These are phyloP conservation scores for Clarias batrachus DNA, from an alignment of 2,113 vertebrate species.

Conservation along the genomic window DNA sequence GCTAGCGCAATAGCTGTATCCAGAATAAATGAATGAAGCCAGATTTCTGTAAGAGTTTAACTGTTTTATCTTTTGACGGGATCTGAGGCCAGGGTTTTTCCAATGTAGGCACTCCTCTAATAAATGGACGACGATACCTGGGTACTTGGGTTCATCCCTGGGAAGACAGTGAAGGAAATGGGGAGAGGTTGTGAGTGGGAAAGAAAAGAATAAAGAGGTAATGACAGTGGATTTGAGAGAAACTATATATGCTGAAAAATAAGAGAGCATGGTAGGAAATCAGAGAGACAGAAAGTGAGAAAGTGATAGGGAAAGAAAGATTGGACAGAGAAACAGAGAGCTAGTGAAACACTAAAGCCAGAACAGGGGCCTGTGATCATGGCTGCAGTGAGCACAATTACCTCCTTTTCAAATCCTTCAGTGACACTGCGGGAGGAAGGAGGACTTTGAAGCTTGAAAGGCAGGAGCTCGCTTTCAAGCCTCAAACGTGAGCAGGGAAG, in stretches of 20 bases:
- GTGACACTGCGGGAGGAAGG: slow-evolving; percentile 99
- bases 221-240: neutral
- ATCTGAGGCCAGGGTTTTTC: slow-evolving; percentile 86
- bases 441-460: slow-evolving; percentile 99
- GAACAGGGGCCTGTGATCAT: slow-evolving; percentile 99
- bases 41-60: too few species aligned
- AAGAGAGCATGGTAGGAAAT: slow-evolving; percentile 46
- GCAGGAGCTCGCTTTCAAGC: slow-evolving; percentile 99
- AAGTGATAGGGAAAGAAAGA: slow-evolving; percentile 57
- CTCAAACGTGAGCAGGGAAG: slow-evolving; percentile 99
- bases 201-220: slow-evolving; percentile 61
- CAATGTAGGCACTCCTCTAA: slow-evolving; percentile 87
- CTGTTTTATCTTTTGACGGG: slow-evolving; percentile 83
- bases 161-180: slow-evolving; percentile 50
- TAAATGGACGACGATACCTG: slow-evolving; percentile 80
- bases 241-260: neutral
- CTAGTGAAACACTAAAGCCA: slow-evolving; percentile 99
- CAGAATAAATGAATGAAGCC: too few species aligned
- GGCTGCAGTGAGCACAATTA: slow-evolving; percentile 99
- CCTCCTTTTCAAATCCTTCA: slow-evolving; percentile 99
- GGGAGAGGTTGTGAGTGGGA: slow-evolving; percentile 38
- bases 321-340: slow-evolving; percentile 92
- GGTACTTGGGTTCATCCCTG: slow-evolving; percentile 93
- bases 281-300: slow-evolving; percentile 11
- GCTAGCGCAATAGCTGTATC: too few species aligned